These are phyloP conservation scores for Pantherophis vulpinus DNA, from an alignment of 2,797 vertebrate species.

Conservation along the genomic window DNA sequence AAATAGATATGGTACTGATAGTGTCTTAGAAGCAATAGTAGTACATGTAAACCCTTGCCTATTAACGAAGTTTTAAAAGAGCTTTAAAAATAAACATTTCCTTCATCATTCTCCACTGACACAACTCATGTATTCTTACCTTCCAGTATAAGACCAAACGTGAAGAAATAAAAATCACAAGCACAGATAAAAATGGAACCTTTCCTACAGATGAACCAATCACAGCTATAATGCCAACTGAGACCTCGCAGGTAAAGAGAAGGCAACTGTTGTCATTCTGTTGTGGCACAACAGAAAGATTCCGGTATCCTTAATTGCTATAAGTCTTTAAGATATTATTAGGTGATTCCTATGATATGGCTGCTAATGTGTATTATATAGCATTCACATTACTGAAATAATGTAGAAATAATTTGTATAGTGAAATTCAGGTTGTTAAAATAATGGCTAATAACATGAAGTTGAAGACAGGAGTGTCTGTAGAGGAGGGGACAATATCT, in stretches of 20 bases:
- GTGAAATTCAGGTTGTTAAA: background rate
- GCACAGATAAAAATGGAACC: constrained; percentile 57
- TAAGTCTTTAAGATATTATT: background rate
- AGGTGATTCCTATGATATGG: background rate
- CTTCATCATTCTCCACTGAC: background rate
- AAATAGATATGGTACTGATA: background rate
- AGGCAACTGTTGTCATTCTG: background rate
- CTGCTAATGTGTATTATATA: background rate
- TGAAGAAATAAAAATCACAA: constrained; percentile 74
- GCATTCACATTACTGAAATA: background rate
- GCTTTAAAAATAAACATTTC: background rate
- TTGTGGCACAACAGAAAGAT: background rate
- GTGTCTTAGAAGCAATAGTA: background rate
- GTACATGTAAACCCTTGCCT: background rate
- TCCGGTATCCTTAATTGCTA: background rate
- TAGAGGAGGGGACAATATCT: background rate
- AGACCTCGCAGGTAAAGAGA: constrained; percentile 72
- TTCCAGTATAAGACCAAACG: constrained; percentile 92
- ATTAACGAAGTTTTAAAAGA: background rate
- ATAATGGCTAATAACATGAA: background rate
- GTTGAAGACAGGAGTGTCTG: background rate
- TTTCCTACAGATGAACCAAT: constrained; percentile 55
- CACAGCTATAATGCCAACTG: constrained; percentile 66
- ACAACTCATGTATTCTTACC: background rate
- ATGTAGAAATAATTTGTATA: background rate